Conservation (phyloP, 2,888 invertebrate genomes). For the Minunthozetes semirufus region DNA sequence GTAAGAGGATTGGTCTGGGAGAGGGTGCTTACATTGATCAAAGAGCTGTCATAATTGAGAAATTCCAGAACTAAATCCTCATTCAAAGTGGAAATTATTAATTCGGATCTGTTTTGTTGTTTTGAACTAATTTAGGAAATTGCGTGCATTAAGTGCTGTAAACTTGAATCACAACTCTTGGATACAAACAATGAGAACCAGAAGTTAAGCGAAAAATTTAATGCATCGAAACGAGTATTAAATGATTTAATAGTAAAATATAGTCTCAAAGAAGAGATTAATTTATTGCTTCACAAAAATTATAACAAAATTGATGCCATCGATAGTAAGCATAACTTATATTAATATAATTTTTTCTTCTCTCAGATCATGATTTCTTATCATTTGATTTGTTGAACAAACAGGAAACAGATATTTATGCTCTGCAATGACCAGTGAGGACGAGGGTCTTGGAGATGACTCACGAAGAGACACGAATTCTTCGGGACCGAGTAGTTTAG, state of each 20-base stretch:
- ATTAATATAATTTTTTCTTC: neutral
- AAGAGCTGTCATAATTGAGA: neutral
- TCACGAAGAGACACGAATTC: constrained; percentile 39
- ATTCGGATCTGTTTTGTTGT: neutral
- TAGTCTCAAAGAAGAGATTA: constrained; percentile 10
- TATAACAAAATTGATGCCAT: constrained; percentile 6
- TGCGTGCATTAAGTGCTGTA: constrained; percentile 14
- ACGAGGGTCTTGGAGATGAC: constrained; percentile 41
- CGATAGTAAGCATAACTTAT: neutral
- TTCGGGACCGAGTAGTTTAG: constrained; percentile 40
- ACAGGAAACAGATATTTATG: neutral
- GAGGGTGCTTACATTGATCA: neutral
- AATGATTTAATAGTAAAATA: constrained; percentile 11
- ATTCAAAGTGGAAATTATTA: neutral
- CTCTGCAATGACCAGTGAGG: constrained; percentile 38
- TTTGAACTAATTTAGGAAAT: constrained; percentile 11
- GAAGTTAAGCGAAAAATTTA: constrained; percentile 16
- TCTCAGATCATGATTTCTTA: neutral
- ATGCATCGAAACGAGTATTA: constrained; percentile 16
- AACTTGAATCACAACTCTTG: constrained; percentile 20
- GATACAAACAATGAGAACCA: constrained; percentile 18
- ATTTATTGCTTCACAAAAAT: constrained; percentile 12
- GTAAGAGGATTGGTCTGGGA: too few relatives aligned
- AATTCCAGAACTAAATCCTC: neutral
- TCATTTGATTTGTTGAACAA: neutral